These are phyloP conservation scores for Diaphora mendica DNA, from an alignment of 2,888 invertebrate species.

Conservation along the genomic window DNA sequence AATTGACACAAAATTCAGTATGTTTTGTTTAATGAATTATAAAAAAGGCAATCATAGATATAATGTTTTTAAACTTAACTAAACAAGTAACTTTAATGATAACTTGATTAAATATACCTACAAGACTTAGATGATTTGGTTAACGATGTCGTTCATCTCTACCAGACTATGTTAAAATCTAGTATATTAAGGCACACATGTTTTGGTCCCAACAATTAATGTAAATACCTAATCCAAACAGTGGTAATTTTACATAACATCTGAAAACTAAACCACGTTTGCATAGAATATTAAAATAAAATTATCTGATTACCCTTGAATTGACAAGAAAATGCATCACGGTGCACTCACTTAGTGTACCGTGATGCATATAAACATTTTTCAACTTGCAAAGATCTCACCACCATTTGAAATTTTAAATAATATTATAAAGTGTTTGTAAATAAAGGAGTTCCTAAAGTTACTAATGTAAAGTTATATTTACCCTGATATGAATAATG, in stretches of 20 bases:
- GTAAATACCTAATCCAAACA: not conserved
- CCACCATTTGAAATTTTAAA: not conserved
- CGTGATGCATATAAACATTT: not conserved
- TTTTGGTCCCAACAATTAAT: not conserved
- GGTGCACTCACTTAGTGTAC: too few relatives aligned
- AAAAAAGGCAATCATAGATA: not conserved
- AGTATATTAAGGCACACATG: not conserved
- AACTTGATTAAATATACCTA: not conserved
- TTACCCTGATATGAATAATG: not conserved
- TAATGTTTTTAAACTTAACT: slow-evolving; percentile 3
- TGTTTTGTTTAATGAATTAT: not conserved
- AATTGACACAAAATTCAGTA: not conserved
- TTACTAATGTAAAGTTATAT: not conserved
- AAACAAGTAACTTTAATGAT: not conserved
- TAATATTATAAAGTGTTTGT: not conserved
- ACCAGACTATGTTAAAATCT: not conserved
- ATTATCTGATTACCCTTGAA: too few relatives aligned
- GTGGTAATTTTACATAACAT: not conserved
- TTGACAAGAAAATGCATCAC: not conserved
- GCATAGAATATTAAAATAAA: not conserved
- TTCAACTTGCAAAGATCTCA: not conserved
- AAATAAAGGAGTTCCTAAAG: not conserved
- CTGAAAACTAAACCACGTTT: not conserved
- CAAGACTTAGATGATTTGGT: not conserved
- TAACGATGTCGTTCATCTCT: not conserved